Conservation (phyloP, 2,888 invertebrate species). For the Lepidochrysops patricia region DNA sequence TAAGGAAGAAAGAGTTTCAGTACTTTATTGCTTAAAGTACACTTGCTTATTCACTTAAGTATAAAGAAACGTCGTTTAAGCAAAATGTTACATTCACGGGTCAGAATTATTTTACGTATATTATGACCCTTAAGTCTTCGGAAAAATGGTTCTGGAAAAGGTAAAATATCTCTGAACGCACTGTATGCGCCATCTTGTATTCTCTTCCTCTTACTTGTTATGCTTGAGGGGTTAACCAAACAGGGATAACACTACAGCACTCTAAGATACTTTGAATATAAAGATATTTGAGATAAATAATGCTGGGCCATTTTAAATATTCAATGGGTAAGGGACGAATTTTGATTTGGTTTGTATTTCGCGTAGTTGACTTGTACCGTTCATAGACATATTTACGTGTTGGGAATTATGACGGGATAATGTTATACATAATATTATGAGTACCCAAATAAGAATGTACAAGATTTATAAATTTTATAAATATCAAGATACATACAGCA, state of each 20-base stretch:
- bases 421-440: not conserved
- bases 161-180: conserved; percentile 29
- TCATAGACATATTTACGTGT: not conserved
- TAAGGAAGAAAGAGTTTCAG: not conserved
- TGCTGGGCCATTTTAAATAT: conserved; percentile 5
- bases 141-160: conserved; percentile 19
- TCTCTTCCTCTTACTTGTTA: conserved; percentile 32
- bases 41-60: conserved; percentile 23
- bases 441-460: no score
- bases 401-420: not conserved
- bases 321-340: not conserved
- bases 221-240: conserved; percentile 32
- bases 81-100: no score
- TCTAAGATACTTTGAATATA: conserved; percentile 11
- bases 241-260: conserved; percentile 27
- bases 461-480: not conserved
- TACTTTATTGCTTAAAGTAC: conserved; percentile 30
- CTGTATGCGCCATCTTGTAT: conserved; percentile 24
- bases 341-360: not conserved
- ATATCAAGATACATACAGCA: no score
- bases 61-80: conserved; percentile 8
- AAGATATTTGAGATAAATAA: conserved; percentile 19
- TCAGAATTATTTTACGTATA: no score
- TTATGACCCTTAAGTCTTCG: no score
- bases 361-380: not conserved